Base-by-base conservation (phyloP, 2,797 vertebrate genomes). In the Platalea minor region DNA sequence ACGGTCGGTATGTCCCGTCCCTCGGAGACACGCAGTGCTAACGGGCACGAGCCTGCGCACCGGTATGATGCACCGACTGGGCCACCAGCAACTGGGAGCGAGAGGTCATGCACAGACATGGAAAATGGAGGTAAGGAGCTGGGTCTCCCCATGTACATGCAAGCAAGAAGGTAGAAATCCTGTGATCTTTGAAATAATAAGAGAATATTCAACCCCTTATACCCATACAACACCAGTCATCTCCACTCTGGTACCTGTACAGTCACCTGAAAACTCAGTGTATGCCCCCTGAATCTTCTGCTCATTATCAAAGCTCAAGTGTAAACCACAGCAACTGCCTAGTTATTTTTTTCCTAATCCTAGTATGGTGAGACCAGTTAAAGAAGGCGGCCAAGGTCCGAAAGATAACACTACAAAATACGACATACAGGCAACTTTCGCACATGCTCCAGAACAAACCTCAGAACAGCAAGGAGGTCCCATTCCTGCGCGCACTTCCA, bases 11-110 rank as follows among this genome's bases (percentile, higher is more conserved):
- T 85, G 72, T 59, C 45, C 45, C 81, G 80, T n/a, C 84, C 61
- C 43, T 81, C 3, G 0, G 60, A 81, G 65, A 80, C 76, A 43
- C 0, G 2, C 53, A 11, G 60, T 4, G 56, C 65, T 59, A 17
- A 78, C 1, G 7, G 60, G 19, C 67, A 46, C 4, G 12, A 67
- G 7, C 0, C 1, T 5, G 59, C 51, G 65, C 57, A 46, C 4
- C 0, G 1, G 7, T 35, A 5, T 1, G 20, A 79, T 9, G 53
- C 64, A 13, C 56, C 4, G 1, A 13, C 10, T 29, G 28, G n/a
- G 56, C 63, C 51, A 24, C 41, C 64, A 63, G 65, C 3, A n/a
- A 53, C 18, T 2, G 26, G 61, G 37, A 84, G 25, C 12, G n/a
- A 60, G 37, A 63, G 26, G 51, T 46, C 51, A 25, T 2, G 6